Conservation (phyloP, 2,888 invertebrate species). For the Exocentrus adspersus region DNA sequence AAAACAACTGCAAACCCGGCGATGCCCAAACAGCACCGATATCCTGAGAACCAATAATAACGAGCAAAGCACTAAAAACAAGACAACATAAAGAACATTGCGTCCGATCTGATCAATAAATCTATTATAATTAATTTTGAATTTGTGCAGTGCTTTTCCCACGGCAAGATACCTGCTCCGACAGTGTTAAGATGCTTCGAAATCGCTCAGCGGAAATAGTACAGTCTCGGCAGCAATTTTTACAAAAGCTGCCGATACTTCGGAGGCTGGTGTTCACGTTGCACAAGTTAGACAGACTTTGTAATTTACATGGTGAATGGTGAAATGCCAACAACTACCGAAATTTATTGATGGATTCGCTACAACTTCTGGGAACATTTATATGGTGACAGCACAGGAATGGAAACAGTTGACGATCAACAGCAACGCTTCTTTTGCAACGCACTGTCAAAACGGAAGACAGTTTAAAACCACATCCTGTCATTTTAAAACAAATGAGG, state of each 20-base stretch:
- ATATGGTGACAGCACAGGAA: not conserved
- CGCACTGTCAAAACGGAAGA: not conserved
- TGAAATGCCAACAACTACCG: not conserved
- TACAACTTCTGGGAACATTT: not conserved
- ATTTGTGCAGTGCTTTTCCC: constrained; percentile 61
- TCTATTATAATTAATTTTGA: constrained; percentile 62
- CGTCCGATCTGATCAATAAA: constrained; percentile 59
- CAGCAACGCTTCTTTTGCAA: constrained; percentile 12
- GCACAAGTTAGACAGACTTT: no score
- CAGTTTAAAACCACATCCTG: no score
- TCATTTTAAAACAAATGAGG: no score
- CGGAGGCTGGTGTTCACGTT: constrained; percentile 8
- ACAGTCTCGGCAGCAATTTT: constrained; percentile 45
- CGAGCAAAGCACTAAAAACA: constrained; percentile 27
- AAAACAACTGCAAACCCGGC: no score
- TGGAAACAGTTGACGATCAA: not conserved
- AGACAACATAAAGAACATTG: constrained; percentile 27
- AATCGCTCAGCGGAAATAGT: constrained; percentile 60
- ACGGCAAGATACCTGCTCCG: constrained; percentile 59
- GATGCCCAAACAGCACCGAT: not conserved
- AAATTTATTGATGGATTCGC: not conserved
- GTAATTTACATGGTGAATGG: not conserved
- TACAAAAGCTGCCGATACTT: constrained; percentile 27
- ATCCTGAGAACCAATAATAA: constrained; percentile 22
- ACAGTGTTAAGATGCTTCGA: constrained; percentile 58